Evolutionary conservation across 2,888 invertebrate species (phyloP).

Genomic region (Eurois occulta): DNA sequence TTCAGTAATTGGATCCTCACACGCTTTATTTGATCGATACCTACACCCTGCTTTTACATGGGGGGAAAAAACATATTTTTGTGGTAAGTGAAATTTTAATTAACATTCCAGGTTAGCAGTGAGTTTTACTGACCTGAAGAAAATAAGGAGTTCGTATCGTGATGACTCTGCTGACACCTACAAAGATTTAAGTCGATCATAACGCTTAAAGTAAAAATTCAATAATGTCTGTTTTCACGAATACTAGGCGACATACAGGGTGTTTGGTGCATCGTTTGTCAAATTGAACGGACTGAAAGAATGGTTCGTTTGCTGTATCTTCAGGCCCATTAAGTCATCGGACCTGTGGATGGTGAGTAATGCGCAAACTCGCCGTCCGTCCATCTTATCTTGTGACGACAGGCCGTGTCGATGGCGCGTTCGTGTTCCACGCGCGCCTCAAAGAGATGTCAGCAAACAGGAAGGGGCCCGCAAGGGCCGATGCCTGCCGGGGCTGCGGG

Average conservation of each 20-base stretch:
- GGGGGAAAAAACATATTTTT: background rate
- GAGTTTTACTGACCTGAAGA: background rate
- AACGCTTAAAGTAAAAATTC: background rate
- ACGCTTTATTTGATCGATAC: background rate
- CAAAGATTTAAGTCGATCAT: background rate
- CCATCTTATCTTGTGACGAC: too few species aligned
- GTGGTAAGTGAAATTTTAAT: slow-evolving; percentile 4
- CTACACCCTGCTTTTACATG: background rate
- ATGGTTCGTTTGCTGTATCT: too few species aligned
- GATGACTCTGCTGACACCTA: background rate
- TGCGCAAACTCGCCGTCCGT: too few species aligned
- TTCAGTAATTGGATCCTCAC: background rate
- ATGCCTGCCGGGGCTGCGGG: too few species aligned
- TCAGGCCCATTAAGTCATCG: too few species aligned
- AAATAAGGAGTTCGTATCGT: background rate
- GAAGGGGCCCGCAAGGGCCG: too few species aligned
- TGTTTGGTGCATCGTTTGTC: background rate
- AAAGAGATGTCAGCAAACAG: too few species aligned
- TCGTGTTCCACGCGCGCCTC: too few species aligned
- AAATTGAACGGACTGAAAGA: background rate
- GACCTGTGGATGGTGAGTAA: too few species aligned
- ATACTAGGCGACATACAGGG: background rate
- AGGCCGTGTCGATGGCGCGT: too few species aligned
- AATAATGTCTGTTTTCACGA: background rate
- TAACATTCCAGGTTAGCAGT: background rate